Percentiles rank a stretch among this genome's conserved stretches.
These are phyloP conservation scores for Tychaedon coryphoeus DNA, from an alignment of 2,113 vertebrate species.

Conservation along the genomic window DNA sequence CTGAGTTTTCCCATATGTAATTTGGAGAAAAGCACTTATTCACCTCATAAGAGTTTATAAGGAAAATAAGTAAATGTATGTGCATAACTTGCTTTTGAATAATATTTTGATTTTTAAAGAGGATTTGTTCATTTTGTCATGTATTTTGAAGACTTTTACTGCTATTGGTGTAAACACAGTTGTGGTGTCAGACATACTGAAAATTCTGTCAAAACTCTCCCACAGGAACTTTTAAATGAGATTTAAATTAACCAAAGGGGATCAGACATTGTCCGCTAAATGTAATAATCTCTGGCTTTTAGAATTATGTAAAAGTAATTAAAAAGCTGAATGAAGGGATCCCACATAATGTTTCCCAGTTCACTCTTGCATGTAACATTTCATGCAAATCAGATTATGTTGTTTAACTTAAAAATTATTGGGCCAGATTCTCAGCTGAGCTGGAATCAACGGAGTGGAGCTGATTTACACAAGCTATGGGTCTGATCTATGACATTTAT, in stretches of 20 bases:
- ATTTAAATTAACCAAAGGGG: constrained; percentile 4
- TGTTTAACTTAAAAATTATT: constrained; percentile 28
- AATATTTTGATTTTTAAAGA: background rate
- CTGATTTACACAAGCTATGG: background rate
- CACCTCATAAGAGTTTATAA: background rate
- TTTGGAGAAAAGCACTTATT: background rate
- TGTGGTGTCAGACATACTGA: background rate
- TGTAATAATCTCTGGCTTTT: background rate
- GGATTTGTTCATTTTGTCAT: background rate
- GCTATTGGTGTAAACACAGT: background rate
- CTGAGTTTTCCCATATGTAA: background rate
- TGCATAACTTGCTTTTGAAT: background rate
- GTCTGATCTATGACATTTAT: background rate
- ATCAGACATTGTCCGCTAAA: constrained; percentile 20
- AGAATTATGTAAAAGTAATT: constrained; percentile 35
- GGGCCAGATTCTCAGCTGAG: background rate
- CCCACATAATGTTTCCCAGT: background rate
- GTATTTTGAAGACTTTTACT: background rate
- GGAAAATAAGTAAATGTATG: background rate
- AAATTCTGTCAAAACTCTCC: background rate
- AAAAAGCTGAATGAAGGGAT: constrained; percentile 2
- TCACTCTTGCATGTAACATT: constrained; percentile 14
- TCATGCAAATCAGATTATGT: constrained; percentile 17
- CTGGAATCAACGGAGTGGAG: background rate
- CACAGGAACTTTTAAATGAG: background rate